Evolutionary conservation across 1,140 invertebrate genomes (phyloP).

Genomic region (Saccostrea glomerata): DNA sequence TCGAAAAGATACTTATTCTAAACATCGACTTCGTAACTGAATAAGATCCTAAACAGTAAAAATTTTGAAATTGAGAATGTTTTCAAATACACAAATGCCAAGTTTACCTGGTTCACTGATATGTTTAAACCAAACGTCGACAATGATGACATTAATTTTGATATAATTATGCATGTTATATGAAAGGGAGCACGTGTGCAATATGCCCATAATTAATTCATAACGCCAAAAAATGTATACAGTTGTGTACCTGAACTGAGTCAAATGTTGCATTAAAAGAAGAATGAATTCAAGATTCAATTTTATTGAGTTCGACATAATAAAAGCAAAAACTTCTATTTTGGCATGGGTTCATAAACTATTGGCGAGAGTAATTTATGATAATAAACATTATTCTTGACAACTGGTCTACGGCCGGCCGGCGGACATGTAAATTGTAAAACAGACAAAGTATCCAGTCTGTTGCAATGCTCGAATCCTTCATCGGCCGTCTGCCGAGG

Average conservation of each 20-base stretch:
- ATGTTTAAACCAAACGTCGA: neutral
- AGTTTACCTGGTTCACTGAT: neutral
- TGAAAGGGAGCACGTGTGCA: neutral
- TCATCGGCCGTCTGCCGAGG: conserved; percentile 17
- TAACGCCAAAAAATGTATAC: neutral
- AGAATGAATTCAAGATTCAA: neutral
- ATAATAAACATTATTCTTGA: conserved; percentile 15
- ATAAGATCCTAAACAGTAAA: too few relatives aligned
- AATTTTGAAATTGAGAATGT: too few relatives aligned
- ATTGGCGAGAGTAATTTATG: conserved; percentile 28
- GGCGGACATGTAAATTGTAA: conserved; percentile 33
- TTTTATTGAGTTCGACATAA: neutral
- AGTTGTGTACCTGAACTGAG: neutral
- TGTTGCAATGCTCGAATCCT: conserved; percentile 30
- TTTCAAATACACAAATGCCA: too few relatives aligned
- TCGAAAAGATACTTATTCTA: too few relatives aligned
- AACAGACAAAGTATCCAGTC: conserved; percentile 21
- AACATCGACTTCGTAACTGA: too few relatives aligned
- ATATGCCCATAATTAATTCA: conserved; percentile 1
- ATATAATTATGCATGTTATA: neutral
- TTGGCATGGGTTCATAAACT: conserved; percentile 22
- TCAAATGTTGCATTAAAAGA: neutral
- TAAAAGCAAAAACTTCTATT: neutral
- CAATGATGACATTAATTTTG: neutral
- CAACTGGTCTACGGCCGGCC: conserved; percentile 17